A percentile compares a stretch with the other conserved stretches of the same genome.
Conservation (phyloP, 2,113 vertebrate species). For the Leptobrachium leishanense region DNA sequence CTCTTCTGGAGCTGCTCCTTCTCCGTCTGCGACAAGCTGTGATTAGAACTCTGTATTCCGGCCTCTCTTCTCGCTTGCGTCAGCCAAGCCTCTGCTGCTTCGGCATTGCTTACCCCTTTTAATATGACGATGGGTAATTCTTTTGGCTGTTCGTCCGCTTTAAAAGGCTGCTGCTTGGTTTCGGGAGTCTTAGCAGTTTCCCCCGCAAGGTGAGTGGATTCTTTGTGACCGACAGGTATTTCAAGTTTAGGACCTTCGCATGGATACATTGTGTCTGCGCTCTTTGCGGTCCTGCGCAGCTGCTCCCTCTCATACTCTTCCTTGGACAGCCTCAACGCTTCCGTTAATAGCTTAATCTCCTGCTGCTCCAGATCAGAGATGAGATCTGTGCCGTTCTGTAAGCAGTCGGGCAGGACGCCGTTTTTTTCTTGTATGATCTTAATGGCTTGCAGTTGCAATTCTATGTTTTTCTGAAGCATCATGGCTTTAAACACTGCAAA, state of each 20-base stretch:
- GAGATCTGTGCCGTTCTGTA: slow-evolving; percentile 87
- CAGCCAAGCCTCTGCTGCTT: slow-evolving; percentile 66
- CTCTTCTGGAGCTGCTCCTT: slow-evolving; percentile 85
- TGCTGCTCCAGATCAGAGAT: slow-evolving; percentile 90
- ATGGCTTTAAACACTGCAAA: slow-evolving; percentile 91
- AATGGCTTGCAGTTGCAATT: slow-evolving; percentile 95
- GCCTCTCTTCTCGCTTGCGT: slow-evolving; percentile 73
- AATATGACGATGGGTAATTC: slow-evolving; percentile 53
- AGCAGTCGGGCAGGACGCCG: slow-evolving; percentile 88
- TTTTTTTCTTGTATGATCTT: slow-evolving; percentile 92
- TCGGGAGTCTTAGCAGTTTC: slow-evolving; percentile 42
- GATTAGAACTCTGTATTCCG: slow-evolving; percentile 67
- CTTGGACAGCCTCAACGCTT: slow-evolving; percentile 93
- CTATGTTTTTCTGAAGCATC: slow-evolving; percentile 97
- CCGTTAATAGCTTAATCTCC: slow-evolving; percentile 91
- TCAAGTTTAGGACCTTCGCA: too few relatives aligned
- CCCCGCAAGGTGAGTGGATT: not conserved
- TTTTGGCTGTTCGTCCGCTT: slow-evolving; percentile 55
- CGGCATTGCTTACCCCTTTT: slow-evolving; percentile 63
- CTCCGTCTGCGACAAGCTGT: slow-evolving; percentile 80
- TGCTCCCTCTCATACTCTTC: slow-evolving; percentile 90
- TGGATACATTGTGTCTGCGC: not conserved
- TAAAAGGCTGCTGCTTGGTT: slow-evolving; percentile 61
- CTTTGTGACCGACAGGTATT: too few relatives aligned
- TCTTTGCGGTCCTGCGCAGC: slow-evolving; percentile 10